phyloP scores from a whole-genome alignment of 2,888 invertebrate genomes.

The Dasysyrphus tricinctus region DNA sequence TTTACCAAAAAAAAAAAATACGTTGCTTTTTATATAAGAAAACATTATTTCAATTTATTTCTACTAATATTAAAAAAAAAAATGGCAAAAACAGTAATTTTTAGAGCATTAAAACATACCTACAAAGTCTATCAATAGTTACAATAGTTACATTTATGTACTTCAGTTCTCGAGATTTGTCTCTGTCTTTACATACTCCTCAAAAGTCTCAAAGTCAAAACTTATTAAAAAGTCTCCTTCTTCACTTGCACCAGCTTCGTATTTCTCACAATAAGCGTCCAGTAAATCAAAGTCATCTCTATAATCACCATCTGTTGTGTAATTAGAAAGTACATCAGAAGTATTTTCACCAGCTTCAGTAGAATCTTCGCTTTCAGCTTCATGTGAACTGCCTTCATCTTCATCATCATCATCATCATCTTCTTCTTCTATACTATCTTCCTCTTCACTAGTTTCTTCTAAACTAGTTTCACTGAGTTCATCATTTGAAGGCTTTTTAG shows the following conservation, averaged over 20 bases:
- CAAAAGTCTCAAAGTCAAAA: slow-evolving; percentile 63
- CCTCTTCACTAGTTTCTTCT: background rate
- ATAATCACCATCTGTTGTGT: background rate
- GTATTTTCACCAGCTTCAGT: background rate
- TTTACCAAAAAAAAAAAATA: too few relatives aligned
- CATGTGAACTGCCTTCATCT: background rate
- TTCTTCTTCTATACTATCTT: background rate
- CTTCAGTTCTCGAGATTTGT: slow-evolving; percentile 39
- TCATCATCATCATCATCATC: background rate
- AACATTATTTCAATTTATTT: background rate
- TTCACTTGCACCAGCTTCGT: slow-evolving; percentile 6
- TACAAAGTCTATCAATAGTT: background rate
- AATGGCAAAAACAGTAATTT: background rate
- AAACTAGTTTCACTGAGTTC: background rate
- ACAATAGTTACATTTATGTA: background rate
- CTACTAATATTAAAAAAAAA: background rate
- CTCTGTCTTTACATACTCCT: slow-evolving; percentile 57
- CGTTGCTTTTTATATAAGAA: too few relatives aligned
- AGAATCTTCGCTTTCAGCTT: background rate
- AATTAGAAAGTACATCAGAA: background rate
- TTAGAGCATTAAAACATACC: background rate
- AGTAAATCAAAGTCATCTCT: slow-evolving; percentile 31
- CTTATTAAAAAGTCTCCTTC: slow-evolving; percentile 53
- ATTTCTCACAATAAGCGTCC: slow-evolving; percentile 15
- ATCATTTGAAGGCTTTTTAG: background rate